phyloP scores from a whole-genome alignment of 2,888 invertebrate genomes.

The Drosophila cognata region DNA sequence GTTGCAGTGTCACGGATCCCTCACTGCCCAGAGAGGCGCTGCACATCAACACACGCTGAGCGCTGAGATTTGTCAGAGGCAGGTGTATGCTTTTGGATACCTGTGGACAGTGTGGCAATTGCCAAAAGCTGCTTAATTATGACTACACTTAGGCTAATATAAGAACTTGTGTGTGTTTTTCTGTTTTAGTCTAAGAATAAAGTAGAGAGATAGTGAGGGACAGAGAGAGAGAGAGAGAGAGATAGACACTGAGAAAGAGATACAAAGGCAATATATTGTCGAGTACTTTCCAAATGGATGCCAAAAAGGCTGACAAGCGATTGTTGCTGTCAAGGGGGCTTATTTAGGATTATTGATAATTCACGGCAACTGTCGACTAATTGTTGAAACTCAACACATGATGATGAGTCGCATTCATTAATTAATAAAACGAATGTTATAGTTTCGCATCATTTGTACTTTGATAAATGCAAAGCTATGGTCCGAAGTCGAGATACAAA shows the following conservation, averaged over 20 bases:
- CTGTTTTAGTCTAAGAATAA: constrained; percentile 1
- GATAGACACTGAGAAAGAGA: not conserved
- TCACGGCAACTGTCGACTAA: constrained; percentile 66
- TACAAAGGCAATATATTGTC: constrained; percentile 21
- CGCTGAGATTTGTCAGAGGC: constrained; percentile 84
- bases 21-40: constrained; percentile 85
- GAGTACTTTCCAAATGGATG: constrained; percentile 48
- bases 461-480: constrained; percentile 12
- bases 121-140: constrained; percentile 46
- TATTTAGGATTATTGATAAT: constrained; percentile 76
- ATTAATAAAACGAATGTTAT: constrained; percentile 69
- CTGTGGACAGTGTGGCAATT: constrained; percentile 60
- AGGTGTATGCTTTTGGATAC: constrained; percentile 85
- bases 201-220: not conserved
- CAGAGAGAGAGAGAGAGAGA: not conserved
- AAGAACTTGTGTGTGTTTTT: constrained; percentile 5
- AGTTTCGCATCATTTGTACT: constrained; percentile 26
- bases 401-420: constrained; percentile 65
- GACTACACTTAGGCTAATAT: constrained; percentile 43
- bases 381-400: constrained; percentile 31
- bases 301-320: constrained; percentile 52
- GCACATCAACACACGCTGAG: constrained; percentile 83
- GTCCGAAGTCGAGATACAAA: constrained; percentile 48
- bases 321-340: constrained; percentile 64
- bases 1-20: constrained; percentile 85